Evolutionary conservation across 2,888 invertebrate genomes (phyloP), one percentile per base, ranked within the genome.

Genomic region (Latrodectus hesperus): DNA sequence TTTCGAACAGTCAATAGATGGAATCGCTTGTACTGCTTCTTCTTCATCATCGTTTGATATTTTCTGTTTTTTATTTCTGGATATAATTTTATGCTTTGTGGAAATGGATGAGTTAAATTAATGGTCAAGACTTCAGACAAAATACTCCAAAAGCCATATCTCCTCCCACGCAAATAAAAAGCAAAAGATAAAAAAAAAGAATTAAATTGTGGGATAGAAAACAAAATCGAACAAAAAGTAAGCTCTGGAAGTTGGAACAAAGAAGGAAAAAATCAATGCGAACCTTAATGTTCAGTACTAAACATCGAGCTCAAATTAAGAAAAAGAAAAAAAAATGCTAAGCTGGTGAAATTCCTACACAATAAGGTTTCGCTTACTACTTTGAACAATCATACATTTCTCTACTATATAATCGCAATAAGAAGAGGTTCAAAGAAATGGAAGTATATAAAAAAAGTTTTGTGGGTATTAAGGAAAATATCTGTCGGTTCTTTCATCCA

Each of bases 401-500:
- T 64, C 22, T 12, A 75, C 64, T 76, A 75, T 86, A 81, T 81
- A 87, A 87, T 87, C 81, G 76, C 60, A n/a, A n/a, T 67, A n/a
- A 60, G 74, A 64, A 51, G 17, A 52, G 55, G 26, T 53, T 16
- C 38, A 65, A 72, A 17, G 51, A 73, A 12, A 60, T 12, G 55
- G 55, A 26, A 16, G 72, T 55, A 65, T 49, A 70, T 64, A 79
- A 70, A 60, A n/a, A 60, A 55, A 64, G 64, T 72, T 71, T 80
- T 17, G 71, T 52, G 51, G 14, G 38, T 10, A 22, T 77, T 65
- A 81, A 81, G 81, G 67, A 65, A 87, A 87, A 81, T 87, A 70
- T 70, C 77, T 81, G 86, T 87, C 81, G 72, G 81, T 65, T 76
- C 67, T 80, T 77, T 87, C 81, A 81, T 76, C 86, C 81, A 87